These are phyloP conservation scores for Holocentrus rufus DNA, from an alignment of 2,797 vertebrate species.

Conservation along the genomic window DNA sequence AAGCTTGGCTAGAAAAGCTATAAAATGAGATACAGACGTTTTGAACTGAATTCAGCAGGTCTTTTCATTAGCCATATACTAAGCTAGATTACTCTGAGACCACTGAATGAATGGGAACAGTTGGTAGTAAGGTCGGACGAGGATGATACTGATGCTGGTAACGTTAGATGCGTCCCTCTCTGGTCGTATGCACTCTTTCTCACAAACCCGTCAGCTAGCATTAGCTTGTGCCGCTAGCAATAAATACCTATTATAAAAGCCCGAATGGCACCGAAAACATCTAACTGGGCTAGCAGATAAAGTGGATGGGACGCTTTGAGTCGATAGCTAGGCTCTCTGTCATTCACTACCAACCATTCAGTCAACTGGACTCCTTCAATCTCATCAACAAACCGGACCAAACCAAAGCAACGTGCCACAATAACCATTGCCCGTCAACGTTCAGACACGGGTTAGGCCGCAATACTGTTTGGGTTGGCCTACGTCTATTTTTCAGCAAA, in stretches of 20 bases:
- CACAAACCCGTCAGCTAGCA: conserved; percentile 75
- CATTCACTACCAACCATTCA: conserved; percentile 68
- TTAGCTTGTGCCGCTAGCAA: conserved; percentile 78
- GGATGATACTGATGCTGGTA: conserved; percentile 68
- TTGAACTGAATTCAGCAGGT: not conserved
- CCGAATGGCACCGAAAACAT: conserved; percentile 30
- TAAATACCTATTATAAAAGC: conserved; percentile 66
- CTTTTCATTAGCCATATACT: not conserved
- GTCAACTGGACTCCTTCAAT: conserved; percentile 78
- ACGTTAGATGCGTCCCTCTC: conserved; percentile 67
- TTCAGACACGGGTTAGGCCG: conserved; percentile 84
- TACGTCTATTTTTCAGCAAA: conserved; percentile 71
- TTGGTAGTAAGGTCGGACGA: conserved; percentile 37
- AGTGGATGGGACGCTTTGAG: not conserved
- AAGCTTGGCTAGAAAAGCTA: not conserved
- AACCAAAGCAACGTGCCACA: conserved; percentile 89
- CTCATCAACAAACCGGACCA: conserved; percentile 87
- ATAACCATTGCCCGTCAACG: conserved; percentile 83
- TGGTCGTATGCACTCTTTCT: conserved; percentile 65
- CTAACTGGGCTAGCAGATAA: conserved; percentile 12
- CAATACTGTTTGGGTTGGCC: conserved; percentile 79
- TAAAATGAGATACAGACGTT: not conserved
- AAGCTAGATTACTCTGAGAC: not conserved
- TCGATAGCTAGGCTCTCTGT: conserved; percentile 50
- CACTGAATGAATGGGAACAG: conserved; percentile 33